Percentiles rank a stretch among this genome's conserved stretches.
phyloP scores from a whole-genome alignment of 2,797 vertebrate genomes.

The Prunella strophiata region DNA sequence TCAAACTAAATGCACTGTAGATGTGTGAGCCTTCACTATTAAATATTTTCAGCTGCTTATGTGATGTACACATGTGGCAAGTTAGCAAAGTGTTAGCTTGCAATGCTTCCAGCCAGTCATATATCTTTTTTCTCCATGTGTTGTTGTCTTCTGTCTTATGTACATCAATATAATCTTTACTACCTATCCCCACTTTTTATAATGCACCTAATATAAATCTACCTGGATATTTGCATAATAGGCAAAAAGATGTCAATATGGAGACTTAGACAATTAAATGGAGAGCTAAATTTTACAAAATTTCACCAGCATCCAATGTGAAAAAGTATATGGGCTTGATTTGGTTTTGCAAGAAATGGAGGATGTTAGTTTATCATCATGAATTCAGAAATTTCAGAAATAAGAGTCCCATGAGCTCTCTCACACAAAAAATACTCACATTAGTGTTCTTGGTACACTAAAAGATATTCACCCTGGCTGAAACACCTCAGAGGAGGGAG shows the following conservation, averaged over 20 bases:
- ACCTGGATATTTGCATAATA: constrained; percentile 24
- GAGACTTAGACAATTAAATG: neutral
- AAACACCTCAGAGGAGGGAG: neutral
- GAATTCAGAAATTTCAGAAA: neutral
- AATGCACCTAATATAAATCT: constrained; percentile 55
- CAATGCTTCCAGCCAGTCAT: constrained; percentile 61
- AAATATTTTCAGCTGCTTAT: constrained; percentile 63
- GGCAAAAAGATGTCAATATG: neutral
- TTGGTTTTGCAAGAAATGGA: neutral
- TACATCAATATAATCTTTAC: constrained; percentile 55
- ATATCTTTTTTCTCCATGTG: constrained; percentile 63
- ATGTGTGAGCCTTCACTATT: constrained; percentile 32
- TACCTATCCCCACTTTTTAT: constrained; percentile 27
- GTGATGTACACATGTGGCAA: constrained; percentile 59
- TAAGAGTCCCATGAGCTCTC: neutral
- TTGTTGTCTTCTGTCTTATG: constrained; percentile 47
- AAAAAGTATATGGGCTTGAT: neutral
- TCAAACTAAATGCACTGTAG: neutral
- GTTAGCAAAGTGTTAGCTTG: constrained; percentile 55
- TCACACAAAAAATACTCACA: neutral
- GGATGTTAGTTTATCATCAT: neutral
- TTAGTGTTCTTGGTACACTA: neutral
- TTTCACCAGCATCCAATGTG: neutral
- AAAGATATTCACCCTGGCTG: neutral
- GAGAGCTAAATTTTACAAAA: neutral